Conservation (phyloP, 2,888 invertebrate species). For the Catocala sponsa region DNA sequence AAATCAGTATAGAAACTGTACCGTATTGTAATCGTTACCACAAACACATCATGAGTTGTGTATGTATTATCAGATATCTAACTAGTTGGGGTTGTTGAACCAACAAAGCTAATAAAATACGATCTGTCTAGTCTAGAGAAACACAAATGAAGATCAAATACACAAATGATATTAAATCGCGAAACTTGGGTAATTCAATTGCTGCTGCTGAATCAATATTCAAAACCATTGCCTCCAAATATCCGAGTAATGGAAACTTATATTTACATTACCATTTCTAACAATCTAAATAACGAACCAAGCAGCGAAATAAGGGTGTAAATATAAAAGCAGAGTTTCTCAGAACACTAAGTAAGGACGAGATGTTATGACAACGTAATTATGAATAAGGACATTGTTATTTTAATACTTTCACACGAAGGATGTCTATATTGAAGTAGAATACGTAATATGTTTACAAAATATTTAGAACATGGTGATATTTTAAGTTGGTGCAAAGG, state of each 20-base stretch:
- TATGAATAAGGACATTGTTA: conserved; percentile 10
- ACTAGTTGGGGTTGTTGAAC: background rate
- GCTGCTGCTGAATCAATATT: conserved; percentile 1
- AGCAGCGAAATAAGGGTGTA: conserved; percentile 20
- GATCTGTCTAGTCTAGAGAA: background rate
- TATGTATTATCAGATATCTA: too few species aligned
- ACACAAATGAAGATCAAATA: background rate
- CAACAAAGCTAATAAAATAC: background rate
- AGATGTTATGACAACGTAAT: conserved; percentile 38
- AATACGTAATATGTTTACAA: too few species aligned
- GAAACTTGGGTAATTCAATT: conserved; percentile 2
- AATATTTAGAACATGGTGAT: too few species aligned
- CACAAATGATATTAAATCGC: background rate
- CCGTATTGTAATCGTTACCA: too few species aligned
- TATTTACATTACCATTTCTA: conserved; percentile 5
- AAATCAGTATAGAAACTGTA: too few species aligned
- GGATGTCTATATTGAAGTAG: too few species aligned
- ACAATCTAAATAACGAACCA: conserved; percentile 26
- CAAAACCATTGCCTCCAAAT: background rate
- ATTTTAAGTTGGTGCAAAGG: too few species aligned
- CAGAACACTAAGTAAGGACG: conserved; percentile 35
- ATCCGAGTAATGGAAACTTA: background rate
- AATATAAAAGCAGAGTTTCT: background rate
- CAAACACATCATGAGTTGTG: too few species aligned
- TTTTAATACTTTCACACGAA: too few species aligned